Percentiles rank a stretch among this genome's conserved stretches.
phyloP scores from a whole-genome alignment of 2,888 invertebrate species.

The Disparrhopalites patrizii region DNA sequence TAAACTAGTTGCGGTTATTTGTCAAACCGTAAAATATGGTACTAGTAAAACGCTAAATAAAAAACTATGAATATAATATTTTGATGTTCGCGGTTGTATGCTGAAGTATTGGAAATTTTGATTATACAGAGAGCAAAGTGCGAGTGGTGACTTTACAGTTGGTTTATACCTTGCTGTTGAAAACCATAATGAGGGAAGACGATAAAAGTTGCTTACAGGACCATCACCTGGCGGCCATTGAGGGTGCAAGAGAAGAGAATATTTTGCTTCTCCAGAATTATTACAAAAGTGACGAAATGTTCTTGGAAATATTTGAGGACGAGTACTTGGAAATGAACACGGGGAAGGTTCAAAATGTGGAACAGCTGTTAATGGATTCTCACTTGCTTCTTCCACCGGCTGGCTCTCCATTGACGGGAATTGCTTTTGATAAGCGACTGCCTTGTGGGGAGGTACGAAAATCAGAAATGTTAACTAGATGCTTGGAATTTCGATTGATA shows the following conservation, averaged over 20 bases:
- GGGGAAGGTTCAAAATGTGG: slow-evolving; percentile 79
- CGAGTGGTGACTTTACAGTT: slow-evolving; percentile 89
- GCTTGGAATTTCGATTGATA: neutral
- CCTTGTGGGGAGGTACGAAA: slow-evolving; percentile 86
- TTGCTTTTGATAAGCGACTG: slow-evolving; percentile 85
- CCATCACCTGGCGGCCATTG: slow-evolving; percentile 63
- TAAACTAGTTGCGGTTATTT: slow-evolving; percentile 75
- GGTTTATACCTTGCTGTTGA: slow-evolving; percentile 72
- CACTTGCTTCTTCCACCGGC: slow-evolving; percentile 91
- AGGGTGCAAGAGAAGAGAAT: slow-evolving; percentile 72
- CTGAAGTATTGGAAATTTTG: neutral
- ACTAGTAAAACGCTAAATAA: too few relatives aligned
- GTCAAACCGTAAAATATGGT: slow-evolving; percentile 81
- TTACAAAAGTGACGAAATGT: slow-evolving; percentile 95
- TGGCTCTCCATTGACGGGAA: slow-evolving; percentile 91
- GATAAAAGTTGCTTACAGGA: slow-evolving; percentile 54
- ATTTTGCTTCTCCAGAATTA: slow-evolving; percentile 82
- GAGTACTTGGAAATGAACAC: slow-evolving; percentile 87
- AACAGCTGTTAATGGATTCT: slow-evolving; percentile 95
- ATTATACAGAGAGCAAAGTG: slow-evolving; percentile 68
- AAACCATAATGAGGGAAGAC: slow-evolving; percentile 58
- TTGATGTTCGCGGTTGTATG: too few relatives aligned
- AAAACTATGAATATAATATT: too few relatives aligned
- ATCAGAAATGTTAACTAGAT: neutral
- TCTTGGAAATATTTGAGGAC: slow-evolving; percentile 97